These are phyloP conservation scores for Callimorpha dominula DNA, from an alignment of 2,888 invertebrate species.

Conservation along the genomic window DNA sequence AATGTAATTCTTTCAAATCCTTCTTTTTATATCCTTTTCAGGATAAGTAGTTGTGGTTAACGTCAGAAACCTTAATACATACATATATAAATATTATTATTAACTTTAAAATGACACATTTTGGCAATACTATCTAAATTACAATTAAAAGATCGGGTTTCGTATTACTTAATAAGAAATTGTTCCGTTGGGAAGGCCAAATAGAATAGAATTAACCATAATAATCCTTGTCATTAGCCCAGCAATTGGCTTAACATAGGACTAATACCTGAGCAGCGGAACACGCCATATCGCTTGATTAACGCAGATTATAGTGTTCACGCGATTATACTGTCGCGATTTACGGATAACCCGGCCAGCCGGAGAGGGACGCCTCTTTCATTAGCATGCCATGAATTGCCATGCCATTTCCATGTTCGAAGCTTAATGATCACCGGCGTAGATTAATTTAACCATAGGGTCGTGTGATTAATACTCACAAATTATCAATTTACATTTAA, in stretches of 20 bases:
- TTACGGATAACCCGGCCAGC: constrained; percentile 76
- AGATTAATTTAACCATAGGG: constrained; percentile 64
- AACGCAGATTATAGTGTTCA: constrained; percentile 79
- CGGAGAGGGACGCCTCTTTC: constrained; percentile 74
- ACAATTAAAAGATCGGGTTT: too few relatives aligned
- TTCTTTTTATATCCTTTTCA: background rate
- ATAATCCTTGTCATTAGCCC: constrained; percentile 61
- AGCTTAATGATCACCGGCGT: constrained; percentile 63
- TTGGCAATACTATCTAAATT: too few relatives aligned
- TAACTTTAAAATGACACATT: too few relatives aligned
- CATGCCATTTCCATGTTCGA: constrained; percentile 71
- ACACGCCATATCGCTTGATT: constrained; percentile 80
- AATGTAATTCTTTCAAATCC: background rate
- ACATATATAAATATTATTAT: too few relatives aligned
- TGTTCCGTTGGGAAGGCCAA: background rate
- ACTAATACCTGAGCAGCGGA: constrained; percentile 54
- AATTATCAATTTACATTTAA: constrained; percentile 65
- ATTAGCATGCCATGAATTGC: constrained; percentile 71
- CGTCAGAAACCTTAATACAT: too few relatives aligned
- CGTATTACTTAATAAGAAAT: too few relatives aligned
- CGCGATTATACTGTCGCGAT: constrained; percentile 78
- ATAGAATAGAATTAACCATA: constrained; percentile 54
- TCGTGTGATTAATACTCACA: constrained; percentile 56
- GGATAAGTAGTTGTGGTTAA: background rate
- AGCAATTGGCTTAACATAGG: constrained; percentile 60